phyloP scores from a whole-genome alignment of 35 echinoderm and acorn worm species.

The Ophiothrix spiculata region DNA sequence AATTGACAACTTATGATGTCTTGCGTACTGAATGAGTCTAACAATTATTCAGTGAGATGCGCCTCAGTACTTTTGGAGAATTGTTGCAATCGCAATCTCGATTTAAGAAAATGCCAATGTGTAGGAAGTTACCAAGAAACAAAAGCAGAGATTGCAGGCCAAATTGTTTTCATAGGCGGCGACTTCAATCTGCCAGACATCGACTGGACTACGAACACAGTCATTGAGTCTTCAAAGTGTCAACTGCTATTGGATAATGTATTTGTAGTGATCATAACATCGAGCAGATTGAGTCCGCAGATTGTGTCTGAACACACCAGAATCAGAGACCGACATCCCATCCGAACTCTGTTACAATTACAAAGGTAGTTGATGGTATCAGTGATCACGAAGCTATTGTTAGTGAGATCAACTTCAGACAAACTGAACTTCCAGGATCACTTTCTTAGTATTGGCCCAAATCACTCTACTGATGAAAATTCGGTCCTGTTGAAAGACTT shows the following conservation, averaged over 20 bases:
- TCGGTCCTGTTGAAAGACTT: conserved; percentile 21
- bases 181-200: conserved; percentile 36
- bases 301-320: conserved; percentile 39
- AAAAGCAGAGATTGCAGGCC: too few relatives aligned
- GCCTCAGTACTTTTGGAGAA: too few relatives aligned
- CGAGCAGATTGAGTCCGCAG: too few relatives aligned
- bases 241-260: conserved; percentile 1
- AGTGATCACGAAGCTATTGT: conserved; percentile 52
- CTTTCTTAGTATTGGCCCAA: not conserved
- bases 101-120: too few relatives aligned
- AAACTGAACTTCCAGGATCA: conserved; percentile 26
- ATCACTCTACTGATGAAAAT: conserved; percentile 35
- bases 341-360: conserved; percentile 20
- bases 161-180: not conserved
- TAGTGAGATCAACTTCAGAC: conserved; percentile 22
- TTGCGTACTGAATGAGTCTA: too few relatives aligned
- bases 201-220: conserved; percentile 9
- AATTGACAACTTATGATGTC: too few relatives aligned
- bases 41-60: too few relatives aligned
- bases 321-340: conserved; percentile 30
- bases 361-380: conserved; percentile 31
- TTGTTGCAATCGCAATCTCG: too few relatives aligned
- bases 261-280: conserved; percentile 47
- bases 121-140: too few relatives aligned
- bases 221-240: conserved; percentile 29